These are phyloP conservation scores for Australoheros scitulus DNA, from an alignment of 2,113 vertebrate species.

Conservation along the genomic window DNA sequence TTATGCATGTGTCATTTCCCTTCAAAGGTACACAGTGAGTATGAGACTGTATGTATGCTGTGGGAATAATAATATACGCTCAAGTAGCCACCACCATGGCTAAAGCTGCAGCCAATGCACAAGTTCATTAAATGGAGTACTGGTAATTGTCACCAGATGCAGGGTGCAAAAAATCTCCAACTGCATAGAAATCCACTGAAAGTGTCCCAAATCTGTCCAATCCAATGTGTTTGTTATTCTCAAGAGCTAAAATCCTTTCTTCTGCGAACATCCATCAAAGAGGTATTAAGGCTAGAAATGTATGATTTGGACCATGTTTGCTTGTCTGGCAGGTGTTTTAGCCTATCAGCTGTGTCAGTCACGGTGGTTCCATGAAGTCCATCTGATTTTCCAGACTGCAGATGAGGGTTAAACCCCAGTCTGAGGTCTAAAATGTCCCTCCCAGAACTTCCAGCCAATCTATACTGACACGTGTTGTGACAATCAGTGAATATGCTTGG, in stretches of 20 bases:
- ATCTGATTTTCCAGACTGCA: slow-evolving; percentile 5
- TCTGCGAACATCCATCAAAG: not conserved
- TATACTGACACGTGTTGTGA: not conserved
- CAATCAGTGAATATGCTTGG: not conserved
- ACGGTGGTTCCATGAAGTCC: not conserved
- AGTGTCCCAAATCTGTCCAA: not conserved
- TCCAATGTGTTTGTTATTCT: not conserved
- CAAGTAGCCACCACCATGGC: not conserved
- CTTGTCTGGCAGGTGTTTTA: not conserved
- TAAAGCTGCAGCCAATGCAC: not conserved
- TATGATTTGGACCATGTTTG: not conserved
- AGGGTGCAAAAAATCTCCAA: slow-evolving; percentile 9
- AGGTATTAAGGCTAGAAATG: slow-evolving; percentile 30
- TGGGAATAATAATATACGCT: not conserved
- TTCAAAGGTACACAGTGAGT: not conserved
- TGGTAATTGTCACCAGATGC: not conserved
- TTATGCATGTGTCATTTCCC: not conserved
- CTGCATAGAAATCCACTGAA: slow-evolving; percentile 4
- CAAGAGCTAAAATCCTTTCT: not conserved
- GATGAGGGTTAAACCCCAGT: not conserved
- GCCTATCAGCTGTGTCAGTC: not conserved
- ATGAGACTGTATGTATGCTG: not conserved
- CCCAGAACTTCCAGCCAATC: not conserved
- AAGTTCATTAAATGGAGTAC: not conserved
- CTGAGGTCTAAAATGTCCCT: not conserved